These are phyloP conservation scores for Peromyscus maniculatus DNA, from an alignment of 2,113 vertebrate genomes.

Conservation along the genomic window DNA sequence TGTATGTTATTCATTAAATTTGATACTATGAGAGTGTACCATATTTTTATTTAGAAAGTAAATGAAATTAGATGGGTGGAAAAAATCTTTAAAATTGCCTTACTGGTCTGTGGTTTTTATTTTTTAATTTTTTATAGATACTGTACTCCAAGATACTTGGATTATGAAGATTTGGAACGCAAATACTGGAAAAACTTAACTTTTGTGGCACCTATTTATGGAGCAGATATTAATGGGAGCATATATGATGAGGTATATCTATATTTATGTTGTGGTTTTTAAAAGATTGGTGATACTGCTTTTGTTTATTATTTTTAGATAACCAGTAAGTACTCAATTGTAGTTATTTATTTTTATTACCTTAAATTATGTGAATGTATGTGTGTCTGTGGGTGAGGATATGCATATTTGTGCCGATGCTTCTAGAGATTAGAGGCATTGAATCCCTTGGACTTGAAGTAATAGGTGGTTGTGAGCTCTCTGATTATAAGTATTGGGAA, in stretches of 20 bases:
- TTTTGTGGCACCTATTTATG: constrained; percentile 91
- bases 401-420: neutral
- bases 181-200: constrained; percentile 93
- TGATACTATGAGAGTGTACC: neutral
- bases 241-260: constrained; percentile 91
- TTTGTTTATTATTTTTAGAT: constrained; percentile 56
- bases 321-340: constrained; percentile 48
- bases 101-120: constrained; percentile 20
- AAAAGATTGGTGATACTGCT: constrained; percentile 55
- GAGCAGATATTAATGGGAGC: constrained; percentile 92
- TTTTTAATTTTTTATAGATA: constrained; percentile 85
- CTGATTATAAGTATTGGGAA: neutral
- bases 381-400: neutral
- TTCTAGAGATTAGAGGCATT: neutral
- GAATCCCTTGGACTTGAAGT: neutral
- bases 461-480: neutral
- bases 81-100: neutral
- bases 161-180: constrained; percentile 91
- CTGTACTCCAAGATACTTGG: constrained; percentile 88
- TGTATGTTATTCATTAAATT: constrained; percentile 49
- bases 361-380: neutral
- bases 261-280: constrained; percentile 69
- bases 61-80: neutral
- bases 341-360: neutral
- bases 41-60: constrained; percentile 65